Conservation (phyloP, 1,140 invertebrate genomes). For the Zaprionus davidi region DNA sequence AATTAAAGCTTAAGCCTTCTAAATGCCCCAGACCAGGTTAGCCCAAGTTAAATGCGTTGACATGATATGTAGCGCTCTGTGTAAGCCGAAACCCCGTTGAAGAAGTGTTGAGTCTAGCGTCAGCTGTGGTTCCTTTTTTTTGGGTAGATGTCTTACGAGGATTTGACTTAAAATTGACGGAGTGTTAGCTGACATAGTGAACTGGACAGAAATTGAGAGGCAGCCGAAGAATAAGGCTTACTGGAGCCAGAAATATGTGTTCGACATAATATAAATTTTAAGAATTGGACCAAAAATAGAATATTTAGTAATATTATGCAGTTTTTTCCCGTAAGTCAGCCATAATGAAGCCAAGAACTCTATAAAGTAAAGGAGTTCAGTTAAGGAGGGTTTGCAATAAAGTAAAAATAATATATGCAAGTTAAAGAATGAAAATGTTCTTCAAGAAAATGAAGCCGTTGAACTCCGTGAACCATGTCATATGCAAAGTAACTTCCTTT, state of each 20-base stretch:
- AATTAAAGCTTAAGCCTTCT: constrained; percentile 80
- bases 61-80: constrained; percentile 58
- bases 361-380: no score
- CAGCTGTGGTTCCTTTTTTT: constrained; percentile 27
- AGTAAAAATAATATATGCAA: no score
- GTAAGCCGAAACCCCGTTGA: constrained; percentile 56
- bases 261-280: no score
- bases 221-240: no score
- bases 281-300: not conserved
- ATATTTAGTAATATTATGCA: not conserved
- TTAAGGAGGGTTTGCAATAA: no score
- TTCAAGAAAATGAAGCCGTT: not conserved
- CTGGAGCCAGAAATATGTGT: no score
- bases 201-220: no score
- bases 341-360: no score
- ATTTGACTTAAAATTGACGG: not conserved
- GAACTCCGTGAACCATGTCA: not conserved
- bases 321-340: no score
- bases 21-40: constrained; percentile 68
- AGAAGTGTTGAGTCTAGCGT: constrained; percentile 12
- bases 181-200: not conserved
- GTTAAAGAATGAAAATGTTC: no score
- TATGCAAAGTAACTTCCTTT: not conserved
- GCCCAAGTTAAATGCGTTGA: constrained; percentile 76
- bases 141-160: not conserved